Evolutionary conservation across 2,797 vertebrate species (phyloP).

Genomic region (Catostomus latipinnis): DNA sequence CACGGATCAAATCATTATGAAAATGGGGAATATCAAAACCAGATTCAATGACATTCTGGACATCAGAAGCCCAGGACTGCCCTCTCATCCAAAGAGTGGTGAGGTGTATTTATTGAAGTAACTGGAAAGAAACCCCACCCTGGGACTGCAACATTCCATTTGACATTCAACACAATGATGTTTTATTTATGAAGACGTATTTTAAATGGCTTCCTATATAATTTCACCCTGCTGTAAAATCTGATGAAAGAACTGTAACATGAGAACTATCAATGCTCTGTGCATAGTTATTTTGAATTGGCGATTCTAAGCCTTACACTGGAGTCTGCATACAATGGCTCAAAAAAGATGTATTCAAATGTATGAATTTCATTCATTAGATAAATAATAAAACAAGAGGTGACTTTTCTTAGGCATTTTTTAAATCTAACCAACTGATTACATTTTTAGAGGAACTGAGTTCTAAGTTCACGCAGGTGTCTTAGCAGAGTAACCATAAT

Average conservation of each 20-base stretch:
- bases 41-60: constrained; percentile 74
- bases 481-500: not conserved
- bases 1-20: constrained; percentile 77
- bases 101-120: constrained; percentile 24
- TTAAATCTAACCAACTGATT: too few species aligned
- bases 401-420: constrained; percentile 46
- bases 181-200: constrained; percentile 10
- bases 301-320: not conserved
- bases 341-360: not conserved
- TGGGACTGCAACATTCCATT: constrained; percentile 21
- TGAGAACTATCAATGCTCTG: not conserved
- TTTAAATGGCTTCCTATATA: constrained; percentile 9
- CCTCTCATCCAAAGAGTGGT: constrained; percentile 32
- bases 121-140: constrained; percentile 10
- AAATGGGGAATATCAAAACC: constrained; percentile 84
- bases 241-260: not conserved
- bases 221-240: constrained; percentile 17
- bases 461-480: too few species aligned
- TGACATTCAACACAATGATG: constrained; percentile 37
- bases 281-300: not conserved
- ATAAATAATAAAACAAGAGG: constrained; percentile 3
- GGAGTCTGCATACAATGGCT: not conserved
- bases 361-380: not conserved
- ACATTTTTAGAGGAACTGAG: not conserved
- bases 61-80: constrained; percentile 12